Evolutionary conservation across 2,888 invertebrate species (phyloP).

Genomic region (Penaeus monodon): DNA sequence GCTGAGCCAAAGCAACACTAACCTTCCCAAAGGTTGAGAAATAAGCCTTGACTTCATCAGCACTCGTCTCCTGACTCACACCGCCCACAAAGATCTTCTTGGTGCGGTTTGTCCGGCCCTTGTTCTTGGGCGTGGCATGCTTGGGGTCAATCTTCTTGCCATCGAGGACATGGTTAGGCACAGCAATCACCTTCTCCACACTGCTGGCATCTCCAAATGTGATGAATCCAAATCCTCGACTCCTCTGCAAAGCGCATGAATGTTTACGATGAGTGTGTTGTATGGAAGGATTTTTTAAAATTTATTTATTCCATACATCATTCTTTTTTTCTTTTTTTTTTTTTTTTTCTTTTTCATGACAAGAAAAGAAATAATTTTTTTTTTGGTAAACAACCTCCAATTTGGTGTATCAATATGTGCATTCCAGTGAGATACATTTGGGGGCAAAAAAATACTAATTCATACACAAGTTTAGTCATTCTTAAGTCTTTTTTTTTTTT

Average conservation of each 20-base stretch:
- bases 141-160: constrained; percentile 95
- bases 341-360: no score
- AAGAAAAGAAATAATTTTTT: no score
- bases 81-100: constrained; percentile 95
- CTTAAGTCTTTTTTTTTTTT: not conserved
- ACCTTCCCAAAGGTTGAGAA: constrained; percentile 87
- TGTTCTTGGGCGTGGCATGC: constrained; percentile 91
- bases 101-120: constrained; percentile 84
- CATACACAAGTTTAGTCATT: constrained; percentile 31
- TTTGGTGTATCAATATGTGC: not conserved
- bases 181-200: constrained; percentile 90
- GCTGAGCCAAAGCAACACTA: constrained; percentile 10
- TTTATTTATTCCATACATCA: no score
- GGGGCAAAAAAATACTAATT: constrained; percentile 14
- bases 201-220: constrained; percentile 91
- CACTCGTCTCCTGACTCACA: constrained; percentile 90
- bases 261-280: no score
- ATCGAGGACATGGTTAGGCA: constrained; percentile 90
- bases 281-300: no score
- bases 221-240: constrained; percentile 94
- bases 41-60: constrained; percentile 90
- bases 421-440: constrained; percentile 27
- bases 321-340: no score
- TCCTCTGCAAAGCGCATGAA: constrained; percentile 77
- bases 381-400: no score